phyloP scores from a whole-genome alignment of 2,113 vertebrate genomes.

The Cyprichromis sp. region DNA sequence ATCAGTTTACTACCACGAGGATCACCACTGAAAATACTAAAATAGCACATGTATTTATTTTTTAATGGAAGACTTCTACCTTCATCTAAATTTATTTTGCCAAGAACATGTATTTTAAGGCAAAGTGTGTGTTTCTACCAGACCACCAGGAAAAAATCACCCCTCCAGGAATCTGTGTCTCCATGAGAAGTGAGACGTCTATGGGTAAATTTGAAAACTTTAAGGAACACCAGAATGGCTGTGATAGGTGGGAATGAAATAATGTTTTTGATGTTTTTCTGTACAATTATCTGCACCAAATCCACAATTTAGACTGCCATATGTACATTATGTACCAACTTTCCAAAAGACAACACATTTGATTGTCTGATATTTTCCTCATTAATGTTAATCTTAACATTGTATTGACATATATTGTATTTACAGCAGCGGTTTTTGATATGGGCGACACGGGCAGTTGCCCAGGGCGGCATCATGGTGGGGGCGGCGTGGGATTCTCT shows the following conservation, averaged over 20 bases:
- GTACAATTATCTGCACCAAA: neutral
- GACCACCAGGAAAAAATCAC: neutral
- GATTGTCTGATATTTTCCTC: neutral
- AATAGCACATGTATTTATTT: neutral
- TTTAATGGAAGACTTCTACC: neutral
- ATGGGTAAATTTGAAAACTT: neutral
- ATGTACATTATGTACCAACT: neutral
- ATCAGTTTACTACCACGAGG: neutral
- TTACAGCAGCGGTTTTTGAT: neutral
- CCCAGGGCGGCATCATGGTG: neutral
- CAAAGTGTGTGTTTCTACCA: neutral
- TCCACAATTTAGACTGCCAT: neutral
- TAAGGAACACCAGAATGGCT: neutral
- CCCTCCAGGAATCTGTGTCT: neutral
- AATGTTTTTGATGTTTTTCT: neutral
- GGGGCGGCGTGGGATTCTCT: neutral
- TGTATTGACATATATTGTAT: neutral
- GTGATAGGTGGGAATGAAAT: neutral
- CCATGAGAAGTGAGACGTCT: neutral
- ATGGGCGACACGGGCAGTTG: neutral
- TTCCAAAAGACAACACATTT: neutral
- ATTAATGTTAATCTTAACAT: neutral
- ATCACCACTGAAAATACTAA: neutral
- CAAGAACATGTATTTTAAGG: neutral
- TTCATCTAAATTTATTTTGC: neutral